Evolutionary conservation across 2,888 invertebrate species (phyloP).

Genomic region (Rhimphoctona megacephalus): DNA sequence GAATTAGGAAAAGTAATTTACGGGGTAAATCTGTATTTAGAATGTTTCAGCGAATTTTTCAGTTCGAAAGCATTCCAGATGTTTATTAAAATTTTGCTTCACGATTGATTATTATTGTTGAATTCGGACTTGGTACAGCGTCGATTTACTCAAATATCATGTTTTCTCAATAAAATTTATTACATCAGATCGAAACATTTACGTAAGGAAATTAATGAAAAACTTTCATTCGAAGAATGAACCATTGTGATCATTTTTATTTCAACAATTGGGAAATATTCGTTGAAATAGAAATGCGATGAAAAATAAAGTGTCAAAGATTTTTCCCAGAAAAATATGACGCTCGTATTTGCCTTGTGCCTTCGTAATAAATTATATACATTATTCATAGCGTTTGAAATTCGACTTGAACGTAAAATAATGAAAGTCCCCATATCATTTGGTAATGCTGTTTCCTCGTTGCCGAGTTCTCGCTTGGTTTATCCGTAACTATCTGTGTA

Average conservation of each 20-base stretch:
- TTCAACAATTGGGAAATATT: not conserved
- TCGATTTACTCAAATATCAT: too few species aligned
- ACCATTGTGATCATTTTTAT: not conserved
- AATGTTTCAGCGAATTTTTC: not conserved
- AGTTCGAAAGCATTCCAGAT: not conserved
- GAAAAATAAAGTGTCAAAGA: not conserved
- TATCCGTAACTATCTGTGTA: slow-evolving; percentile 15
- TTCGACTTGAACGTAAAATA: slow-evolving; percentile 2
- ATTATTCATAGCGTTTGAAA: slow-evolving; percentile 16
- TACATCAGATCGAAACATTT: not conserved
- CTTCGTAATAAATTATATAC: not conserved
- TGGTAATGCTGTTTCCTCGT: not conserved
- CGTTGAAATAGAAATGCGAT: not conserved
- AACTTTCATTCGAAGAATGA: not conserved
- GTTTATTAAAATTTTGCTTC: too few species aligned
- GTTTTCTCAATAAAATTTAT: not conserved
- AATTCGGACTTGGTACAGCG: too few species aligned
- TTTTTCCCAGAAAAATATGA: not conserved
- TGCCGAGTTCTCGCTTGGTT: slow-evolving; percentile 3
- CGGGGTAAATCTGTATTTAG: not conserved
- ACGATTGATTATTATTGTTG: too few species aligned
- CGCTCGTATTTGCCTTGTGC: not conserved
- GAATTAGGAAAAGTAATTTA: not conserved
- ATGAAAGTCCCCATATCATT: slow-evolving; percentile 29
- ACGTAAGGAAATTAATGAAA: not conserved